Percentiles rank a stretch among this genome's conserved stretches.
These are phyloP conservation scores for Drosophila jambulina DNA, from an alignment of 1,140 invertebrate genomes.

Conservation along the genomic window DNA sequence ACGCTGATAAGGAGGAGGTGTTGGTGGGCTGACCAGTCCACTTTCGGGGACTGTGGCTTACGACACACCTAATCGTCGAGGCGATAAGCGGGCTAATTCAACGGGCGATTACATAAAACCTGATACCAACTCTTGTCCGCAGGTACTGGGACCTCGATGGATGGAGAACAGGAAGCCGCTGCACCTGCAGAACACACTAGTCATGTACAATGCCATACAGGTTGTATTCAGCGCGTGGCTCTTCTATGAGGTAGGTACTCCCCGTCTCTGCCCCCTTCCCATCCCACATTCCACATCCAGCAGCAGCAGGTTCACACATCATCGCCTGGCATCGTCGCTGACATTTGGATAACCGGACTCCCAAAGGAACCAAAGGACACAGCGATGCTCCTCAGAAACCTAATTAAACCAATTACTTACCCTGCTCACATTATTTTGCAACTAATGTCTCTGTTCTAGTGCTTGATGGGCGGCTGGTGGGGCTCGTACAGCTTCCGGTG, in stretches of 20 bases:
- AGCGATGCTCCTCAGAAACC: constrained; percentile 7
- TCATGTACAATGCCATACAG: constrained; percentile 94
- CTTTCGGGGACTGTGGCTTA: constrained; percentile 1
- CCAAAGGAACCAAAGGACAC: not conserved
- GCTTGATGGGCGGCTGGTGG: constrained; percentile 91
- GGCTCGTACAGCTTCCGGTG: constrained; percentile 93
- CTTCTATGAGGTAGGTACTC: constrained; percentile 90
- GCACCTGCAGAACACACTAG: constrained; percentile 91
- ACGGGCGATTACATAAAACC: constrained; percentile 12
- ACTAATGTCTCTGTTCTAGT: constrained; percentile 86
- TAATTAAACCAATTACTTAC: constrained; percentile 36
- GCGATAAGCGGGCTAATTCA: constrained; percentile 32
- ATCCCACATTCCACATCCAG: constrained; percentile 9
- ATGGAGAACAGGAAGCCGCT: constrained; percentile 95
- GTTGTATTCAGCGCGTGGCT: constrained; percentile 93
- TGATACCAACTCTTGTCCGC: constrained; percentile 42
- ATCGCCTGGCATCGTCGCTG: constrained; percentile 45
- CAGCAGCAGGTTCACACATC: constrained; percentile 18
- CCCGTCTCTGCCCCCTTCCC: not conserved
- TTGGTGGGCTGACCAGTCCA: constrained; percentile 15
- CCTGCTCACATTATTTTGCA: constrained; percentile 40
- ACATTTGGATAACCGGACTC: constrained; percentile 27
- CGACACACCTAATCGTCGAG: constrained; percentile 21
- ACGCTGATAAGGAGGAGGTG: constrained; percentile 14
- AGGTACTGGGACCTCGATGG: constrained; percentile 90